These are phyloP conservation scores for Thumatha senex DNA, from an alignment of 2,888 invertebrate species.

Conservation along the genomic window DNA sequence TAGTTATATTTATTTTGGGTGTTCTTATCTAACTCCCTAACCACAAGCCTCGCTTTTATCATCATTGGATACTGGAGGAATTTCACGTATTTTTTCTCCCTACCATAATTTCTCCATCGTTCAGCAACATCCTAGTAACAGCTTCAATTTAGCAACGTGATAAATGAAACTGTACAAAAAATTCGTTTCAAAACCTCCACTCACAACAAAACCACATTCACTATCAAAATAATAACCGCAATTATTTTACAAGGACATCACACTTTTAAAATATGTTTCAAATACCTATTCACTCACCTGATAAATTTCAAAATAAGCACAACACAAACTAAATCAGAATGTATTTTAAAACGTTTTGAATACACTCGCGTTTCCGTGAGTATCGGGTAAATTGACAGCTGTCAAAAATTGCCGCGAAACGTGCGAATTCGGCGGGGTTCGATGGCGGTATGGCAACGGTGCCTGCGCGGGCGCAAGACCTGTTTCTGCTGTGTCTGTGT, in stretches of 20 bases:
- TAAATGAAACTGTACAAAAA: neutral
- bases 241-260: constrained; percentile 39
- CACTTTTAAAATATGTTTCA: neutral
- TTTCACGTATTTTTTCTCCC: too few species aligned
- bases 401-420: constrained; percentile 48
- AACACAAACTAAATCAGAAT: constrained; percentile 10
- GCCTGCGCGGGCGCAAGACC: constrained; percentile 11
- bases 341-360: constrained; percentile 3
- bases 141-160: too few species aligned
- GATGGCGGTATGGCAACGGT: constrained; percentile 44
- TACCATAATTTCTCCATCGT: too few species aligned
- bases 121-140: too few species aligned
- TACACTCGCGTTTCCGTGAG: constrained; percentile 48
- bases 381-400: constrained; percentile 36
- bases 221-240: constrained; percentile 24
- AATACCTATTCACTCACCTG: constrained; percentile 18
- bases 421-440: constrained; percentile 43
- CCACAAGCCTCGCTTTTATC: too few species aligned
- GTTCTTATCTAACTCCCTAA: too few species aligned
- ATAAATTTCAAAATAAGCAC: constrained; percentile 12
- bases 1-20: too few species aligned
- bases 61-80: too few species aligned
- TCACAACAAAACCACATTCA: constrained; percentile 4
- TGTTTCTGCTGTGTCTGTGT: neutral
- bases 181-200: neutral